A percentile compares a stretch with the other conserved stretches of the same genome.
Evolutionary conservation across 2,113 vertebrate genomes (phyloP).

Genomic region (Rana temporaria): DNA sequence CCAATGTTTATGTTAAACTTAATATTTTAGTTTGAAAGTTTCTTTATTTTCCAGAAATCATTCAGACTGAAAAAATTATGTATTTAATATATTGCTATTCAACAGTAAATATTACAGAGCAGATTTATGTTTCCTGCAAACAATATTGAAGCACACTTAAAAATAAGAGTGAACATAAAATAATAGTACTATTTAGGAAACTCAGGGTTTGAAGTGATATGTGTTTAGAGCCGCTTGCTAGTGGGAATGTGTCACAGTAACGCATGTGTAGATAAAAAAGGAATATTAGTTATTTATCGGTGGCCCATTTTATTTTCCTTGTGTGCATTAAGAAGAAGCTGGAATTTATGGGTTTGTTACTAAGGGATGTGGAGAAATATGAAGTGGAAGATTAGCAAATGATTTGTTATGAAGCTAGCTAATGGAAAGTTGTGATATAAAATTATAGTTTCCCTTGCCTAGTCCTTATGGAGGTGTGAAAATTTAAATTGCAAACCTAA

Average conservation of each 20-base stretch:
- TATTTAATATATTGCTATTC: no score
- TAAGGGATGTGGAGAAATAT: constrained; percentile 24
- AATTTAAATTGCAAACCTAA: background rate
- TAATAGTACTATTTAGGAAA: background rate
- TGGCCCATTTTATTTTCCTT: constrained; percentile 1
- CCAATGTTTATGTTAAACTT: no score
- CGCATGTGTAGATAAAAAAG: background rate
- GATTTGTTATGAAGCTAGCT: constrained; percentile 19
- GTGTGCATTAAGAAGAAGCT: background rate
- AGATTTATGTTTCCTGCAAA: background rate
- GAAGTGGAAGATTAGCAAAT: constrained; percentile 30
- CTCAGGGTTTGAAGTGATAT: background rate
- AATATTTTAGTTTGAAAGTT: no score
- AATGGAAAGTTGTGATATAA: constrained; percentile 22
- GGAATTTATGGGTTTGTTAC: background rate
- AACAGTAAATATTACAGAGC: background rate
- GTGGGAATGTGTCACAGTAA: background rate
- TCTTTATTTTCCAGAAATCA: no score
- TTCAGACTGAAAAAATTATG: no score
- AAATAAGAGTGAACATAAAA: background rate
- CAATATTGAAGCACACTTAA: background rate
- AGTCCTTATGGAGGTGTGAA: background rate
- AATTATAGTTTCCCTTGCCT: constrained; percentile 14
- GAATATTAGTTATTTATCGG: background rate
- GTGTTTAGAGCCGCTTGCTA: background rate